A percentile compares a stretch with the other conserved stretches of the same genome.
phyloP scores from a whole-genome alignment of 2,113 vertebrate species.

The Hiodon alosoides region DNA sequence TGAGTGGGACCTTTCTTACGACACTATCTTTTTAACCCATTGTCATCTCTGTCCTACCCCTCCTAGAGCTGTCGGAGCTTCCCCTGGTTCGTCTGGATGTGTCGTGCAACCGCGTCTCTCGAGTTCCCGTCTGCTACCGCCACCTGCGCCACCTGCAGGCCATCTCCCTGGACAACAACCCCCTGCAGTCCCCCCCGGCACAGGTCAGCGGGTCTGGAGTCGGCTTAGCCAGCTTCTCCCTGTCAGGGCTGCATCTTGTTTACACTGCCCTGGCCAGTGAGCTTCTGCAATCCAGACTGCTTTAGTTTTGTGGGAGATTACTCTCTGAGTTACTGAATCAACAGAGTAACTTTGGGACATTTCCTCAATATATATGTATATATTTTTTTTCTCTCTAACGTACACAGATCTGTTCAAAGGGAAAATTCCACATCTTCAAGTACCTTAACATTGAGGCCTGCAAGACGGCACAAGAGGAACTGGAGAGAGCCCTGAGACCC shows the following conservation, averaged over 20 bases:
- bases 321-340: neutral
- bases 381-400: neutral
- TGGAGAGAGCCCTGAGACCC: constrained; percentile 67
- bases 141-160: constrained; percentile 78
- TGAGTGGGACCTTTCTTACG: neutral
- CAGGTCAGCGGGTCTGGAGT: constrained; percentile 46
- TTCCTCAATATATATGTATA: neutral
- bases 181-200: constrained; percentile 77
- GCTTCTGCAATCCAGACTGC: neutral
- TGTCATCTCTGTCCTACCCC: too few species aligned
- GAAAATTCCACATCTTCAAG: constrained; percentile 87
- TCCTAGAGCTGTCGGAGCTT: constrained; percentile 77
- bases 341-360: too few species aligned
- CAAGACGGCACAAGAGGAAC: constrained; percentile 64
- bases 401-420: constrained; percentile 77
- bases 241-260: too few species aligned
- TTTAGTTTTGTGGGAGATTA: neutral
- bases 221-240: too few species aligned
- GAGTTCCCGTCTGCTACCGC: constrained; percentile 78
- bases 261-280: neutral
- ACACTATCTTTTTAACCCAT: neutral
- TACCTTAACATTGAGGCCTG: constrained; percentile 79
- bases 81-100: constrained; percentile 82
- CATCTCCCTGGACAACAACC: constrained; percentile 80
- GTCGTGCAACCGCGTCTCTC: constrained; percentile 79